Evolutionary conservation across 2,888 invertebrate species (phyloP), one percentile per base, ranked within the genome.

Genomic region (Caenorhabditis angaria): DNA sequence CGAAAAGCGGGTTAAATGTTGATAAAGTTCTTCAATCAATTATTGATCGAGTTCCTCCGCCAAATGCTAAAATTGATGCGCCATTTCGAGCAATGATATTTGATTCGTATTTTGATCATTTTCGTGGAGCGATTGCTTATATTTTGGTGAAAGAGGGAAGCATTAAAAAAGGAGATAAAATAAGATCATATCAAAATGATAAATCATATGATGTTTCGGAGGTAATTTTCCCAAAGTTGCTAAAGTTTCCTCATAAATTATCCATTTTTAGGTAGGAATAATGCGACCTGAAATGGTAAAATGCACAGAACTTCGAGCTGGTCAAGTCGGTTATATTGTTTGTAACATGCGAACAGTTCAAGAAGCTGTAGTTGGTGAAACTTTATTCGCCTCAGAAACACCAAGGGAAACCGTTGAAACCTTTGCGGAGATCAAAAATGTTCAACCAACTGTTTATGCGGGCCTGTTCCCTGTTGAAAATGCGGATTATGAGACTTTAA

Each of bases 31-130:
- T 97, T 63, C 90, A 27, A 50, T 58, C 70, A 27, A 71, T 80
- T 29, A 70, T 82, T 27, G 69, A 70, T 14, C 59, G 69, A 12
- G 72, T 81, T 48, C 84, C 84, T 6, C 58, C 89, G 2, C 90
- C 90, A 2, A 70, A 48, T 3, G 87, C 85, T 27, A 80, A 87
- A 51, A 35, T 65, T 12, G 58, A 82, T 2, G 90, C 90, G 0
- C 90, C 92, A 29, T 92, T 96, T 69, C 76, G 92, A 88, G 94
- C 93, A 0, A 89, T 97, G 53, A 90, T 96, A 65, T 95, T 95
- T 89, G 97, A 97, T 87, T 94, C 94, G 65, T 95, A 94, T 93
- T 96, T 92, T 89, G 94, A 97, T 88, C 92, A 91, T 78, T 95
- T 93, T 87, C 91, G 92, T 47, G 95, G 95, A 0, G 92, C 93